Percentiles rank a stretch among this genome's conserved stretches.
Evolutionary conservation across 2,113 vertebrate species (phyloP).

Genomic region (Hepsetus odoe): DNA sequence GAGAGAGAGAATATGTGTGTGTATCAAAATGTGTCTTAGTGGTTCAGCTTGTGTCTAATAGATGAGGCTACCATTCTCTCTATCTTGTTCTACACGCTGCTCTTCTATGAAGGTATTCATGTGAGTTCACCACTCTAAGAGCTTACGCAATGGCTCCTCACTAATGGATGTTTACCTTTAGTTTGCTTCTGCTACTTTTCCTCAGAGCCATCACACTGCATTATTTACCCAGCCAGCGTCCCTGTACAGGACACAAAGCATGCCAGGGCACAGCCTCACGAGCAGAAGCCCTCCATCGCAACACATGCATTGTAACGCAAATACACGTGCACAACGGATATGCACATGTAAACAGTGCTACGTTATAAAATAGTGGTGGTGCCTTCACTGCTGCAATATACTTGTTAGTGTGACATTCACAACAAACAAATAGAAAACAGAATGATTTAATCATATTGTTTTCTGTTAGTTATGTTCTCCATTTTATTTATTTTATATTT

Average conservation of each 20-base stretch:
- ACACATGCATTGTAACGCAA: neutral
- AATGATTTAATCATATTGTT: no score
- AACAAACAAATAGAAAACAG: no score
- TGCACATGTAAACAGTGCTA: neutral
- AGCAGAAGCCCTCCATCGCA: neutral
- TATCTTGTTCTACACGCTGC: neutral
- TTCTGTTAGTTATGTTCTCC: no score
- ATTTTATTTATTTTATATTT: no score
- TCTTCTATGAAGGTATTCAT: neutral
- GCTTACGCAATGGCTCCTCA: constrained; percentile 36
- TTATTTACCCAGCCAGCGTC: neutral
- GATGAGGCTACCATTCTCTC: constrained; percentile 32
- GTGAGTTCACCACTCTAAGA: neutral
- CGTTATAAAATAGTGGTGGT: neutral
- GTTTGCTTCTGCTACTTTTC: constrained; percentile 28
- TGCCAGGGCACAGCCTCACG: neutral
- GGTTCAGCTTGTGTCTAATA: constrained; percentile 35
- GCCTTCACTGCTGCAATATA: neutral
- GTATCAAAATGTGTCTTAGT: neutral
- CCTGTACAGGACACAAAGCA: neutral
- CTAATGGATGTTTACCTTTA: constrained; percentile 45
- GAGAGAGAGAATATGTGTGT: constrained; percentile 10
- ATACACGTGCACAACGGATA: neutral
- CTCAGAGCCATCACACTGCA: neutral
- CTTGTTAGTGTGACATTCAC: neutral